Conservation (phyloP, 2,888 invertebrate genomes). For the Acleris literana region DNA sequence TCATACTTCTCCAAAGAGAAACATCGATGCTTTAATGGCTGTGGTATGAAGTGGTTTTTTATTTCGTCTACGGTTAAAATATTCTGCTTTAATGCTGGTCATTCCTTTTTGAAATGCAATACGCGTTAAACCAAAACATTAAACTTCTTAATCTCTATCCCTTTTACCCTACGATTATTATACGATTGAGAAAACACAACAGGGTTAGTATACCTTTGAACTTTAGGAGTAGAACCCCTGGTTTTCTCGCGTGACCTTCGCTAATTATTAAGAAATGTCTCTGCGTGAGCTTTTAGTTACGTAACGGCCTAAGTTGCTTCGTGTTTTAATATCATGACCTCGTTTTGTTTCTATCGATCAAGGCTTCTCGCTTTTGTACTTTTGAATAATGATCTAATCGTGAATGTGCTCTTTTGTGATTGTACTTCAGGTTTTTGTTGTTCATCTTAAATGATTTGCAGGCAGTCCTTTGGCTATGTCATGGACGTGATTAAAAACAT, state of each 20-base stretch:
- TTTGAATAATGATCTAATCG: slow-evolving; percentile 29
- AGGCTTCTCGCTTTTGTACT: slow-evolving; percentile 26
- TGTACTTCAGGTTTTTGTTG: background rate
- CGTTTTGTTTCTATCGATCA: slow-evolving; percentile 32
- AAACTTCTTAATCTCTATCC: too few species aligned
- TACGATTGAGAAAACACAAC: too few species aligned
- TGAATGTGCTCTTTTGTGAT: slow-evolving; percentile 29
- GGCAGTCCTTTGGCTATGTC: background rate
- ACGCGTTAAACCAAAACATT: too few species aligned
- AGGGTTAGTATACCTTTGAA: too few species aligned
- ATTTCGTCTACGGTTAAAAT: too few species aligned
- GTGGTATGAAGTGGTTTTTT: too few species aligned
- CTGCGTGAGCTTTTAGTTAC: slow-evolving; percentile 29
- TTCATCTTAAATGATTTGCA: background rate
- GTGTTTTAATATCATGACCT: slow-evolving; percentile 24
- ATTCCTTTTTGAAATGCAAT: too few species aligned
- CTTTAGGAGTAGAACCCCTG: background rate
- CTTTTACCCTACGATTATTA: too few species aligned
- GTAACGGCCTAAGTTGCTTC: slow-evolving; percentile 15
- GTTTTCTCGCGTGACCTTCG: slow-evolving; percentile 23
- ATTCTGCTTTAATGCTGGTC: too few species aligned
- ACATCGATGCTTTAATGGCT: too few species aligned
- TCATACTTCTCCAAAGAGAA: too few species aligned
- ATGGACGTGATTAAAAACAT: too few species aligned
- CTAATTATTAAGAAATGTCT: slow-evolving; percentile 8